Conservation (phyloP, 2,113 vertebrate species). For the Lamprologus speciosus region DNA sequence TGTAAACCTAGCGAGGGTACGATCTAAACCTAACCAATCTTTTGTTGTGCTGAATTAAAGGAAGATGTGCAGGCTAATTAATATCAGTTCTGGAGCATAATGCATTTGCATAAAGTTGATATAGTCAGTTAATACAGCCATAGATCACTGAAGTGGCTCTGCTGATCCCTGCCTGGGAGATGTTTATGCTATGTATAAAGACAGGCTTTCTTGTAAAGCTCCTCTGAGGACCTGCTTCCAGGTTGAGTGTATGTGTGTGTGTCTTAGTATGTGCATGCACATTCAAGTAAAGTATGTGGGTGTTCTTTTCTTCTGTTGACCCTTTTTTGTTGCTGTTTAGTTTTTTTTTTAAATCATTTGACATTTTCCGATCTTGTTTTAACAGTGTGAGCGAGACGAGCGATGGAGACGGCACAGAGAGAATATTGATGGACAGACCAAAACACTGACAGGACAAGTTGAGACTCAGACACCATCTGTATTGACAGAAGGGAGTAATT, state of each 20-base stretch:
- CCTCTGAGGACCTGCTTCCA: neutral
- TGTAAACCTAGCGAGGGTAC: neutral
- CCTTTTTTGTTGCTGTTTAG: neutral
- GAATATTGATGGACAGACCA: slow-evolving; percentile 48
- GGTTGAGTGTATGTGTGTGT: neutral
- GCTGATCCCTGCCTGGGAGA: slow-evolving; percentile 15
- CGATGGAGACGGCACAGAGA: neutral
- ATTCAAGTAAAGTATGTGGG: neutral
- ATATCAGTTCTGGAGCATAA: neutral
- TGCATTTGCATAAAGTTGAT: slow-evolving; percentile 33
- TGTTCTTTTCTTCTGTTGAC: neutral
- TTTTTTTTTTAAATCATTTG: slow-evolving; percentile 8
- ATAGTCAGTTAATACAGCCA: neutral
- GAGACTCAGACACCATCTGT: slow-evolving; percentile 46
- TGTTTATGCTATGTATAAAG: neutral
- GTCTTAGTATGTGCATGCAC: neutral
- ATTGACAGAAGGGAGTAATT: slow-evolving; percentile 47
- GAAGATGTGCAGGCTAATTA: neutral
- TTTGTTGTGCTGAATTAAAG: neutral
- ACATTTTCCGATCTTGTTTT: slow-evolving; percentile 48
- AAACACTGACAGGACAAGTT: slow-evolving; percentile 31
- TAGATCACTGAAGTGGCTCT: slow-evolving; percentile 13
- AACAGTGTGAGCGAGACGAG: slow-evolving; percentile 3
- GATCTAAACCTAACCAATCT: neutral
- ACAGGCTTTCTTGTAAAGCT: slow-evolving; percentile 1